Conservation (phyloP, 2,797 vertebrate genomes). For the Knipowitschia caucasica region DNA sequence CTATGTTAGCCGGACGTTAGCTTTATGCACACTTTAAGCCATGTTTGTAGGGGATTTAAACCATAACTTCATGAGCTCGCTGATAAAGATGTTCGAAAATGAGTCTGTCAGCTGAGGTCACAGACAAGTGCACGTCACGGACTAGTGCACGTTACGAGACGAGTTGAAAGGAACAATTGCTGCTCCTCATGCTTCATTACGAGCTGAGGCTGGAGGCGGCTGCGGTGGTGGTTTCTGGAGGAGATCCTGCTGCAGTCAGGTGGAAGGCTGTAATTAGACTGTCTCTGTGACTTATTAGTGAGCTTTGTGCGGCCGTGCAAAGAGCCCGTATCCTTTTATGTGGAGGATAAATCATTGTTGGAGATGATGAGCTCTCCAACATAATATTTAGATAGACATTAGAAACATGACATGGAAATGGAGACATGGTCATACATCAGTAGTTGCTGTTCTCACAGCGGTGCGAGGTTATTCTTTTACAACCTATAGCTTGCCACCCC, state of each 20-base stretch:
- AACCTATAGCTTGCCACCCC: too few relatives aligned
- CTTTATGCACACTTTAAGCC: too few relatives aligned
- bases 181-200: conserved; percentile 19
- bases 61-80: too few relatives aligned
- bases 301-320: conserved; percentile 43
- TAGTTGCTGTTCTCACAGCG: neutral
- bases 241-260: conserved; percentile 57
- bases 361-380: conserved; percentile 3
- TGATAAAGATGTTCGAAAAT: too few relatives aligned
- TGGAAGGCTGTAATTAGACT: conserved; percentile 58
- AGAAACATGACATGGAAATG: conserved; percentile 2
- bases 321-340: conserved; percentile 20
- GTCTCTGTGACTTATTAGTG: conserved; percentile 60
- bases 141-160: conserved; percentile 4
- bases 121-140: conserved; percentile 16
- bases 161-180: conserved; percentile 18
- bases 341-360: conserved; percentile 10
- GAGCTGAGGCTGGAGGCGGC: conserved; percentile 20
- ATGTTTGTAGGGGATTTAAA: too few relatives aligned
- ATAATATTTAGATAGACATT: conserved; percentile 2
- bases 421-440: neutral
- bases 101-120: conserved; percentile 15
- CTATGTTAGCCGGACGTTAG: too few relatives aligned
- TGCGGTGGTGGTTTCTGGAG: conserved; percentile 42
- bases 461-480: neutral